Conservation (phyloP, 2,113 vertebrate species). For the Alligator mississippiensis region DNA sequence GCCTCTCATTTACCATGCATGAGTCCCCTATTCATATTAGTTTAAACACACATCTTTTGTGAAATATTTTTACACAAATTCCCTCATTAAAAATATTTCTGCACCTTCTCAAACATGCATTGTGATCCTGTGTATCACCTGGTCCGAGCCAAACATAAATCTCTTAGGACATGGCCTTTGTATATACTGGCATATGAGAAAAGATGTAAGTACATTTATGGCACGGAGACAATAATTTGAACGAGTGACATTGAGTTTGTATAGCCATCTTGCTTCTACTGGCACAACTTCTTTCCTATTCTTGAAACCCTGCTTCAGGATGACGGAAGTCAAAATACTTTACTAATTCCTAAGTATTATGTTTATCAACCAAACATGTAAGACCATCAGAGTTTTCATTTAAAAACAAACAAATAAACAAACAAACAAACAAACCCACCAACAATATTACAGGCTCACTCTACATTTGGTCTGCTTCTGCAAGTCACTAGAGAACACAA, state of each 20-base stretch:
- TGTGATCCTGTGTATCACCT: neutral
- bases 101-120: neutral
- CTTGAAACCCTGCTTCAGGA: neutral
- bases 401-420: neutral
- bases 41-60: neutral
- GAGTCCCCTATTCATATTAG: neutral
- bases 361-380: neutral
- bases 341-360: neutral
- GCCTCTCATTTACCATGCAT: neutral
- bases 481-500: neutral
- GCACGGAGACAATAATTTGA: neutral
- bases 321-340: neutral
- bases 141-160: neutral
- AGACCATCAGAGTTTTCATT: neutral
- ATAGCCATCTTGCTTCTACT: neutral
- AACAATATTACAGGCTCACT: neutral
- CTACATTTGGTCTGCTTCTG: neutral
- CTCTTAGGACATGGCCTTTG: fast-evolving
- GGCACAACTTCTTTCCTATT: neutral
- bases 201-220: neutral
- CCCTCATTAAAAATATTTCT: neutral
- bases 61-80: neutral
- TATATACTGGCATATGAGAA: neutral
- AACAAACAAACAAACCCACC: neutral
- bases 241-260: neutral